These are phyloP conservation scores for Elaphurus davidianus DNA, from an alignment of 2,113 vertebrate species.

Conservation along the genomic window DNA sequence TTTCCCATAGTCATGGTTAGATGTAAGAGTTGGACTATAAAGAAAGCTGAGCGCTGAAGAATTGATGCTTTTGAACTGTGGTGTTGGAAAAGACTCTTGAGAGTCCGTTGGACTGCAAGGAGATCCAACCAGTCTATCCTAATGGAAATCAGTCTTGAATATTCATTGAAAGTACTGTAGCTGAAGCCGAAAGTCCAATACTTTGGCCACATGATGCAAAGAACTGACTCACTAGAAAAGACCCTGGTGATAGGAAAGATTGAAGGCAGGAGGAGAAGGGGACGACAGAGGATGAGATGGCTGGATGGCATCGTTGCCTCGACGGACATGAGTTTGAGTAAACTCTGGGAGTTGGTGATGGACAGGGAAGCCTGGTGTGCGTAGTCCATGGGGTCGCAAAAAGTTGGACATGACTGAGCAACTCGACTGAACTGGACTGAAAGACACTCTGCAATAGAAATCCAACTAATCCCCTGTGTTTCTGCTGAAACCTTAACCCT, in stretches of 20 bases:
- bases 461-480: not conserved
- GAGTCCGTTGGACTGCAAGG: not conserved
- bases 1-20: not conserved
- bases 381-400: not conserved
- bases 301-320: not conserved
- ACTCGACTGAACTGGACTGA: not conserved
- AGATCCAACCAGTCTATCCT: not conserved
- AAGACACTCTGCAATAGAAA: not conserved
- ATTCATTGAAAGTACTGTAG: not conserved
- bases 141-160: not conserved
- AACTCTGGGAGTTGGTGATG: not conserved
- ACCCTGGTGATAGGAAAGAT: not conserved
- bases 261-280: accelerated
- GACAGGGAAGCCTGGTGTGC: not conserved
- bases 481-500: not conserved
- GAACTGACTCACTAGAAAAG: not conserved
- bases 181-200: not conserved
- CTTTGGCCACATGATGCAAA: not conserved
- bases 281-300: not conserved
- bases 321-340: not conserved
- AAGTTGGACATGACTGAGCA: accelerated
- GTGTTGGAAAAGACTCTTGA: not conserved
- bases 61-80: not conserved
- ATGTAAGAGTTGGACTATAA: not conserved
- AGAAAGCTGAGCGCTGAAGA: not conserved